Percentiles rank a stretch among this genome's conserved stretches.
phyloP scores from a whole-genome alignment of 2,888 invertebrate species.

The Chloromyia formosa region DNA sequence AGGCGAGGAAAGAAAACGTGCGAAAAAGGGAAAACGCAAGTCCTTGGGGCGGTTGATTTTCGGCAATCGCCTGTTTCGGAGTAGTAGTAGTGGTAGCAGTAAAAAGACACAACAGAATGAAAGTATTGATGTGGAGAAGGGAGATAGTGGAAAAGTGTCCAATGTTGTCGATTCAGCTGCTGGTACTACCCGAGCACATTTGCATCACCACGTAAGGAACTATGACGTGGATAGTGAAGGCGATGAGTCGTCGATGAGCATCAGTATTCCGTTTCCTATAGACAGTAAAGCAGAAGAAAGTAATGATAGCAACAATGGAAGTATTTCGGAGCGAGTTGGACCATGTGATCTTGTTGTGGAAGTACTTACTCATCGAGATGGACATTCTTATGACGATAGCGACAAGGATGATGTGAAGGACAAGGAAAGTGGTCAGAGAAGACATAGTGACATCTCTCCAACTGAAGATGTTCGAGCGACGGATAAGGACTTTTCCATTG shows the following conservation, averaged over 20 bases:
- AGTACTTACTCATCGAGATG: constrained; percentile 58
- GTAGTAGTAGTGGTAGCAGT: constrained; percentile 49
- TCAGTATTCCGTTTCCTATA: constrained; percentile 23
- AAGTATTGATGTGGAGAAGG: constrained; percentile 49
- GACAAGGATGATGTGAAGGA: constrained; percentile 44
- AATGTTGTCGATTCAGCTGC: neutral
- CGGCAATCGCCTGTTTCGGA: constrained; percentile 58
- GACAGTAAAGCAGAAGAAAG: constrained; percentile 55
- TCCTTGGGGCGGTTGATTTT: constrained; percentile 61
- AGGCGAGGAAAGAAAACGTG: constrained; percentile 61
- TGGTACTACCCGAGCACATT: neutral
- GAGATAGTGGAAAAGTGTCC: constrained; percentile 39
- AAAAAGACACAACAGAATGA: constrained; percentile 45
- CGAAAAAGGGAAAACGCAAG: constrained; percentile 60
- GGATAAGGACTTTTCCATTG: constrained; percentile 42
- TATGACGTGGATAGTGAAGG: constrained; percentile 42
- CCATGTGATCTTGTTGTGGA: constrained; percentile 58
- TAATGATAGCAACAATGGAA: constrained; percentile 58
- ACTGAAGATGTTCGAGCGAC: constrained; percentile 45
- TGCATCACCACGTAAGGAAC: neutral
- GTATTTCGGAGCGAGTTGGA: constrained; percentile 49
- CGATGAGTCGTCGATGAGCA: constrained; percentile 39
- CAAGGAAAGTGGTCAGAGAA: constrained; percentile 36
- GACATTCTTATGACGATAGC: constrained; percentile 51
- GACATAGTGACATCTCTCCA: constrained; percentile 28